Evolutionary conservation across 2,888 invertebrate species (phyloP), one percentile per base, ranked within the genome.

Genomic region (Caenorhabditis zanzibari): DNA sequence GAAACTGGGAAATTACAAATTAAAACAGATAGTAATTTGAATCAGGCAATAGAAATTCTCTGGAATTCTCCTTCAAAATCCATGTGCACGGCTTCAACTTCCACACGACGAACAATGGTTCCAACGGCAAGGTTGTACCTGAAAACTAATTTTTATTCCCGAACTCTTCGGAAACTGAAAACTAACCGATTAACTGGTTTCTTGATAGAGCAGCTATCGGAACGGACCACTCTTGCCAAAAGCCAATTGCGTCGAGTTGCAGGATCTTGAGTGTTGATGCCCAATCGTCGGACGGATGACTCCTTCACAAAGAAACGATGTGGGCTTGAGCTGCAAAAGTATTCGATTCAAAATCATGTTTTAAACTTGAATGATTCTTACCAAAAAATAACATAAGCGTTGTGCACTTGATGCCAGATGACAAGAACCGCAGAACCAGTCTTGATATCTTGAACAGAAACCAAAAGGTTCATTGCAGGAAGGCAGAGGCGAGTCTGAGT

Each of bases 71-170:
- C 77, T 41, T 69, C 69, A 26, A 71, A 77, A 28, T 86, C 88
- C 59, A 88, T 73, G 4, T 86, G 82, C 10, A 90, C 76, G 4
- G 88, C 73, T 26, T 85, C 86, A 4, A 91, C 90, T 49, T 90
- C 90, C n/a, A 92, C 90, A 19, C 91, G 89, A 64, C 89, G 91
- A 19, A 92, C 91, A 16, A 90, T 88, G 14, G 92, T 91, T 75
- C 88, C 86, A 38, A 89, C 66, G 3, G 90, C 89, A 16, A 92
- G 85, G 38, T 88, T 90, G 84, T 92, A 92, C 47, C 91, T 91
- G 83, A 19, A 63, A 26, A 54, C 19, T 38, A 38, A 38, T 10
- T 2, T 4, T 26, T 3, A 16, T 16, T 32, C 7, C 5, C 26
- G 35, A 35, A 24, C 35, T 35, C 38, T 24, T 14, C 32, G 10